Evolutionary conservation across 2,113 vertebrate genomes (phyloP).

Genomic region (Hemibagrus wyckioides): DNA sequence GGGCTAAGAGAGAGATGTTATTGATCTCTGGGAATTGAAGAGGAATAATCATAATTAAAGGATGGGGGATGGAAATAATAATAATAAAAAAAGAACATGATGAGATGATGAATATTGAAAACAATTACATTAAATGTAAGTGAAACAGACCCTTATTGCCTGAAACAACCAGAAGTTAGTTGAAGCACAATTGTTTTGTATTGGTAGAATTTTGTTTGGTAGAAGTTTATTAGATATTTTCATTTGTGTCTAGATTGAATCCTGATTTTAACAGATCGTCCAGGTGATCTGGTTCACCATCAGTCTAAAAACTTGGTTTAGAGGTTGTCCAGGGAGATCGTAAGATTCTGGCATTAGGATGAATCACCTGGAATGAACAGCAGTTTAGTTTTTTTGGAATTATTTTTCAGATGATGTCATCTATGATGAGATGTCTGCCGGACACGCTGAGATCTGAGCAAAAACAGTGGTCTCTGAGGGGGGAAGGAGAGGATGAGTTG

Average conservation of each 20-base stretch:
- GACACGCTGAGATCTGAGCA: too few relatives aligned
- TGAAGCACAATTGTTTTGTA: background rate
- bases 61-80: background rate
- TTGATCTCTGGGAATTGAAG: conserved; percentile 35
- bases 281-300: background rate
- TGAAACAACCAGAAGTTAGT: too few relatives aligned
- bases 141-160: background rate
- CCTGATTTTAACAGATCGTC: background rate
- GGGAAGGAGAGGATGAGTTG: too few relatives aligned
- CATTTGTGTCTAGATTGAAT: background rate
- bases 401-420: too few relatives aligned
- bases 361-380: too few relatives aligned
- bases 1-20: conserved; percentile 24
- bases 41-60: conserved; percentile 15
- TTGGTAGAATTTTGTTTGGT: background rate
- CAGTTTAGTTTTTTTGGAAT: too few relatives aligned
- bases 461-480: too few relatives aligned
- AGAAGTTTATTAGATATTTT: background rate
- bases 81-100: background rate
- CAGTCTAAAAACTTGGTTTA: too few relatives aligned
- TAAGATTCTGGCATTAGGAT: too few relatives aligned
- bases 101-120: background rate
- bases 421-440: too few relatives aligned
- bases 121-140: background rate
- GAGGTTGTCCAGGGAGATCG: too few relatives aligned